phyloP scores from a whole-genome alignment of 1,140 invertebrate species.

The Zaprionus inermis region DNA sequence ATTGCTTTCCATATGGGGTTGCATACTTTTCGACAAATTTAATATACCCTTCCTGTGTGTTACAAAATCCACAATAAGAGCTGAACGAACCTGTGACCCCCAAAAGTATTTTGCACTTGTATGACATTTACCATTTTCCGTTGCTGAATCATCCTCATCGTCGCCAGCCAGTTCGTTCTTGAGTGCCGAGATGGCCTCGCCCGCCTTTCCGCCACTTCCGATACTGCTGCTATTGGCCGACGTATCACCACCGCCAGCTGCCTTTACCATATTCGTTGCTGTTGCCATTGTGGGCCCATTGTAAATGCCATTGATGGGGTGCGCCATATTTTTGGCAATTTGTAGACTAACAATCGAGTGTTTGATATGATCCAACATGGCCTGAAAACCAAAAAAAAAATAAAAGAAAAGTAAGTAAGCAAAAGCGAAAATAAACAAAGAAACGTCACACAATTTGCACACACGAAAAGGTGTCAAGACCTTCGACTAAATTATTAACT shows the following conservation, averaged over 20 bases:
- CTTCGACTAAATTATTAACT: conserved; percentile 31
- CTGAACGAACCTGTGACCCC: conserved; percentile 21
- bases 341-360: conserved; percentile 98
- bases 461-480: conserved; percentile 31
- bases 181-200: conserved; percentile 33
- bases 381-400: conserved; percentile 85
- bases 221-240: conserved; percentile 27
- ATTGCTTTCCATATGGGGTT: background rate
- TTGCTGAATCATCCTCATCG: conserved; percentile 79
- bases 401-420: background rate
- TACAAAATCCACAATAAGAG: background rate
- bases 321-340: conserved; percentile 97
- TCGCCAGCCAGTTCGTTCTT: conserved; percentile 60
- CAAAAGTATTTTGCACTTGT: conserved; percentile 26
- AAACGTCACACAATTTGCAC: background rate
- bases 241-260: conserved; percentile 26
- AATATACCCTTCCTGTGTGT: conserved; percentile 7
- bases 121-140: conserved; percentile 76
- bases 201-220: conserved; percentile 8
- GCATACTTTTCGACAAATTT: background rate
- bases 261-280: conserved; percentile 13
- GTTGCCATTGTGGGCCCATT: conserved; percentile 85
- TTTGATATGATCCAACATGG: conserved; percentile 96
- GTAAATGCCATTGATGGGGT: conserved; percentile 94
- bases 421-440: background rate